A percentile compares a stretch with the other conserved stretches of the same genome.
These are phyloP conservation scores for Ameiurus melas DNA, from an alignment of 2,113 vertebrate species.

Conservation along the genomic window DNA sequence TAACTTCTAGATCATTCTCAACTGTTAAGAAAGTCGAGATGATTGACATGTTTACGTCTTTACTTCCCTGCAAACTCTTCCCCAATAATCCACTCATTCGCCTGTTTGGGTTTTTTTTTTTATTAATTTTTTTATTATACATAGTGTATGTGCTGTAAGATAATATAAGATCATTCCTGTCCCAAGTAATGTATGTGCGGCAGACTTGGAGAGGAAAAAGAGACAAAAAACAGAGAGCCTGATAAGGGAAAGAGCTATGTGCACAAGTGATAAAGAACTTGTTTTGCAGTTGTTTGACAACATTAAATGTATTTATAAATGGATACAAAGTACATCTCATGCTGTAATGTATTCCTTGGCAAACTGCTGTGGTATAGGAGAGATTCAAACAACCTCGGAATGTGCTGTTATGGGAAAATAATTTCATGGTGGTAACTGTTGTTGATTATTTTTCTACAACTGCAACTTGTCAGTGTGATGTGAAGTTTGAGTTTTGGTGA, in stretches of 20 bases:
- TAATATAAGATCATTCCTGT: not conserved
- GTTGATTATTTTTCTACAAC: not conserved
- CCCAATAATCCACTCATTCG: not conserved
- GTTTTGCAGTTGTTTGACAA: not conserved
- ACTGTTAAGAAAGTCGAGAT: not conserved
- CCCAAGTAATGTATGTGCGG: not conserved
- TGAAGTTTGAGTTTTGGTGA: not conserved
- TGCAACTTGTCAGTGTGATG: not conserved
- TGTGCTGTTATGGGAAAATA: not conserved
- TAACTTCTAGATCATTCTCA: not conserved
- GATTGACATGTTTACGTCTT: not conserved
- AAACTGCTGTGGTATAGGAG: not conserved
- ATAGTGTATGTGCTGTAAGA: not conserved
- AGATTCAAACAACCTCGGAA: not conserved
- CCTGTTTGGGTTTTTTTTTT: no score
- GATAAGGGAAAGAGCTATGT: not conserved
- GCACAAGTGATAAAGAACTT: not conserved
- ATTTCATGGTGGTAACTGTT: not conserved
- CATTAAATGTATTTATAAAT: not conserved
- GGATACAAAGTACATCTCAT: not conserved
- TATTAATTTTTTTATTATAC: not conserved
- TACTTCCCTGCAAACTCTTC: not conserved
- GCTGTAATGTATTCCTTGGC: not conserved
- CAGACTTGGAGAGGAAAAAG: not conserved
- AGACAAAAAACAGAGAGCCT: not conserved